Percentiles rank a stretch among this genome's conserved stretches.
Evolutionary conservation across 2,113 vertebrate genomes (phyloP).

Genomic region (Sphaerodactylus townsendi): DNA sequence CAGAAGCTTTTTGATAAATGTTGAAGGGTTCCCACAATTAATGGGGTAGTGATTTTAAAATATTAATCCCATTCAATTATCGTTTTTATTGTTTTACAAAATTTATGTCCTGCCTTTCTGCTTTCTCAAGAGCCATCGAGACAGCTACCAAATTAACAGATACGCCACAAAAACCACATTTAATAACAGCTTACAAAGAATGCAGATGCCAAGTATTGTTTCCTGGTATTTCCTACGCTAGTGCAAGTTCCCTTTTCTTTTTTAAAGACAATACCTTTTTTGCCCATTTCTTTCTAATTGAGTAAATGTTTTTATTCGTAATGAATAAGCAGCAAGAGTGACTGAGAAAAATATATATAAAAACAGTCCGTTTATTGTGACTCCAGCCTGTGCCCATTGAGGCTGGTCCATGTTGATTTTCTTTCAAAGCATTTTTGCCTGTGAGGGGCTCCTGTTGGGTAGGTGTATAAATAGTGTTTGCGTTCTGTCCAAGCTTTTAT

Average conservation of each 20-base stretch:
- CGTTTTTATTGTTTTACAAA: background rate
- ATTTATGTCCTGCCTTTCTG: background rate
- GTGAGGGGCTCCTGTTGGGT: constrained; percentile 7
- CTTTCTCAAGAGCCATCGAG: too few species aligned
- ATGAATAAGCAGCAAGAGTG: background rate
- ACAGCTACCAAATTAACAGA: too few species aligned
- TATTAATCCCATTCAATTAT: too few species aligned
- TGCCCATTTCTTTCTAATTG: background rate
- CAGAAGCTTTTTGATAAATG: background rate
- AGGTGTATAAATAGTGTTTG: background rate
- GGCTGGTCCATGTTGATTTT: background rate
- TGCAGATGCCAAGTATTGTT: background rate
- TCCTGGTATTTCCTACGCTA: too few species aligned
- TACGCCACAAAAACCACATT: too few species aligned
- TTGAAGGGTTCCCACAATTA: background rate
- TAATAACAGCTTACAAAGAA: too few species aligned
- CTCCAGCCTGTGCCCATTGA: background rate
- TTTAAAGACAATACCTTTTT: too few species aligned
- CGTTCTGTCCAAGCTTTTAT: constrained; percentile 10
- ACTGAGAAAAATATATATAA: too few species aligned
- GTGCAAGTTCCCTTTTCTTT: too few species aligned
- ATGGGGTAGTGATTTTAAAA: background rate
- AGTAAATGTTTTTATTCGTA: background rate
- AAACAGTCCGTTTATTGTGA: accelerated
- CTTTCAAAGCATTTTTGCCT: background rate